Conservation (phyloP, 2,113 vertebrate genomes). For the Cisticola juncidis region DNA sequence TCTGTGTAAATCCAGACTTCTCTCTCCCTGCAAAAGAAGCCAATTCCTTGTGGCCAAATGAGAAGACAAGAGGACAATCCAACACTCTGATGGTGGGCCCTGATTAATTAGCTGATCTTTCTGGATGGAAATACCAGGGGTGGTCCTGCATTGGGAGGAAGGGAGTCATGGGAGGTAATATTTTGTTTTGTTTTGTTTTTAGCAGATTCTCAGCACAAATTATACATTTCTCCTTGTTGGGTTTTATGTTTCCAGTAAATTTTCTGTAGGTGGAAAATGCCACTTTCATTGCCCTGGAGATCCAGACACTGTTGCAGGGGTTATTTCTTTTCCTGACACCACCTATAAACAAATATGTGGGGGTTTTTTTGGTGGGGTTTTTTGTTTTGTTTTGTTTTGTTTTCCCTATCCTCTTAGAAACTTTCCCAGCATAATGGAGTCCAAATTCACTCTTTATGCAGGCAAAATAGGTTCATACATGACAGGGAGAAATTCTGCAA, state of each 20-base stretch:
- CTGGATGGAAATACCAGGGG: neutral
- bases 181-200: too few species aligned
- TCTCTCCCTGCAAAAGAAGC: neutral
- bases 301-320: neutral
- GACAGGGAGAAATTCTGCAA: neutral
- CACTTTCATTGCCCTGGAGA: neutral
- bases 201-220: neutral
- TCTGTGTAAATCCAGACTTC: neutral
- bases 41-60: neutral
- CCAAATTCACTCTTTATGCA: neutral
- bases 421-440: neutral
- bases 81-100: accelerated
- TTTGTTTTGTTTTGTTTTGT: neutral
- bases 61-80: neutral
- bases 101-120: neutral
- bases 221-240: neutral
- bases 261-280: conserved; percentile 8
- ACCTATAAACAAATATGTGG: neutral
- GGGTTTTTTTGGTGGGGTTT: too few species aligned
- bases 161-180: neutral
- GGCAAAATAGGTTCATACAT: neutral
- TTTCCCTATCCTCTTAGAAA: neutral
- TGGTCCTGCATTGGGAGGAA: neutral
- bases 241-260: conserved; percentile 53
- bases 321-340: conserved; percentile 41